Evolutionary conservation across 2,888 invertebrate genomes (phyloP).

Genomic region (Teleiodes luculella): DNA sequence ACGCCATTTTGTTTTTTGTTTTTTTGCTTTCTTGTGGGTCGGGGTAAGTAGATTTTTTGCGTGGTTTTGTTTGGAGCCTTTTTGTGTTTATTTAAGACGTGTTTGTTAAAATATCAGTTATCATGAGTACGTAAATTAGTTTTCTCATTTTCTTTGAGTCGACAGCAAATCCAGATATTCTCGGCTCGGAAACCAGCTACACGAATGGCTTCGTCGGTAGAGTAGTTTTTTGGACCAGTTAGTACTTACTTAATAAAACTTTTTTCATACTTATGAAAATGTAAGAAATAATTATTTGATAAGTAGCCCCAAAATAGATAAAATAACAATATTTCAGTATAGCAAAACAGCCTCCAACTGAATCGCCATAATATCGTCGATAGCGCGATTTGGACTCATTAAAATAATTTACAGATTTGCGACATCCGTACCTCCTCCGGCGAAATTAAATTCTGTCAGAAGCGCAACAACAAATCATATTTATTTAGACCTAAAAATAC

Average conservation of each 20-base stretch:
- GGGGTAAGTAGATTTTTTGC: conserved; percentile 4
- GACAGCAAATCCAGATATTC: no score
- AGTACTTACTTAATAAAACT: no score
- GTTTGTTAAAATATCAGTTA: no score
- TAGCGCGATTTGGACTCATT: conserved; percentile 57
- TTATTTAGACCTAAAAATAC: conserved; percentile 79
- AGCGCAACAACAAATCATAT: conserved; percentile 76
- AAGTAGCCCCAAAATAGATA: no score
- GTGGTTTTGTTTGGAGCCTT: neutral
- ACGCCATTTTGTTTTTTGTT: conserved; percentile 25
- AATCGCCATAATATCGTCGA: conserved; percentile 29
- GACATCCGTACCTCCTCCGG: conserved; percentile 47
- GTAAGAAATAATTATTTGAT: no score
- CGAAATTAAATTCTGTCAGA: conserved; percentile 77
- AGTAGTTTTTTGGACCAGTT: no score
- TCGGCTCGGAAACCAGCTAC: no score
- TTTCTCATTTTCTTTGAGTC: no score
- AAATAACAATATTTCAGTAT: neutral
- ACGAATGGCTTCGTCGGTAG: no score
- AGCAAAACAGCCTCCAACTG: neutral
- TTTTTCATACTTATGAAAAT: no score
- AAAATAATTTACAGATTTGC: conserved; percentile 72
- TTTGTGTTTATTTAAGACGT: neutral
- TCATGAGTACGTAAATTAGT: no score
- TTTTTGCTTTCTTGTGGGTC: conserved; percentile 13